These are phyloP conservation scores for Sturnus vulgaris DNA, from an alignment of 2,113 vertebrate genomes.

Conservation along the genomic window DNA sequence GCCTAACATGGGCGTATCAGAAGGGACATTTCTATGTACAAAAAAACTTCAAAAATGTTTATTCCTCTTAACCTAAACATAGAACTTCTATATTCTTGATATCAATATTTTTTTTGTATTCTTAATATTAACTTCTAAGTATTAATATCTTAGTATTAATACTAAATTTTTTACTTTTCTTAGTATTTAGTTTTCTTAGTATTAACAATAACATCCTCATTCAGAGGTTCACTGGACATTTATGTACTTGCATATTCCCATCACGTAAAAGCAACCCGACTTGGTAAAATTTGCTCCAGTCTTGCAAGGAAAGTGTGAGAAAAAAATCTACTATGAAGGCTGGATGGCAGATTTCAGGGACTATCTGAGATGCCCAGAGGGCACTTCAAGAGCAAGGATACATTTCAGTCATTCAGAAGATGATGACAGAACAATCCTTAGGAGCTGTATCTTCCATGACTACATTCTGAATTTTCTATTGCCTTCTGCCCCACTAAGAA, in stretches of 20 bases:
- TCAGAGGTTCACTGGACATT: background rate
- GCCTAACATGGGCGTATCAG: fast-evolving
- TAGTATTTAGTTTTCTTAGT: background rate
- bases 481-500: background rate
- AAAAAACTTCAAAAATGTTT: background rate
- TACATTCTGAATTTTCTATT: background rate
- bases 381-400: background rate
- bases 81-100: background rate
- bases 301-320: background rate
- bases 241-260: background rate
- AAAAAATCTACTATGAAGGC: background rate
- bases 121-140: background rate
- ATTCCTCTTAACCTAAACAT: background rate
- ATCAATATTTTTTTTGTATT: background rate
- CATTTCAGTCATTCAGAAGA: background rate
- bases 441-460: background rate
- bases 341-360: background rate
- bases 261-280: background rate
- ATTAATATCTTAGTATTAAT: too few species aligned
- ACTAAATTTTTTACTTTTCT: too few species aligned
- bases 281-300: background rate
- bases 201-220: background rate
- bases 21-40: background rate
- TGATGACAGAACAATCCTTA: background rate
- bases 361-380: background rate